Evolutionary conservation across 1,140 invertebrate species (phyloP).

Genomic region (Hypothenemus hampei): DNA sequence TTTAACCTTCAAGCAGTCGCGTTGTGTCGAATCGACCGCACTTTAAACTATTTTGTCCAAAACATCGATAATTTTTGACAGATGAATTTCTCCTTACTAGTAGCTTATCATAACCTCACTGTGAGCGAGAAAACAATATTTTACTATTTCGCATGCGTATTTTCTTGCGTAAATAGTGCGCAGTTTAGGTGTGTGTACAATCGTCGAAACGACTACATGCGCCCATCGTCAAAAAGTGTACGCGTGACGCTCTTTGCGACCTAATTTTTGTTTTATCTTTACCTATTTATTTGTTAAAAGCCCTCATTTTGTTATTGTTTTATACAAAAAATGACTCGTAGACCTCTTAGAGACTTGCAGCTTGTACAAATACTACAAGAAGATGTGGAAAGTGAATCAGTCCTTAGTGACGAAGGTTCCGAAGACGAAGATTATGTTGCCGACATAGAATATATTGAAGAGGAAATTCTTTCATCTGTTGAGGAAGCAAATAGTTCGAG

Average conservation of each 20-base stretch:
- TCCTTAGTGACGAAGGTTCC: background rate
- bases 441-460: background rate
- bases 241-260: background rate
- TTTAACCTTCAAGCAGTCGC: no score
- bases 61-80: background rate
- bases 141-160: background rate
- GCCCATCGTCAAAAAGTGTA: background rate
- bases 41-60: no score
- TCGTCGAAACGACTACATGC: no score
- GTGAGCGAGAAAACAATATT: background rate
- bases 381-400: conserved; percentile 7
- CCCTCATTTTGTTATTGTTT: no score
- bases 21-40: no score
- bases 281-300: background rate
- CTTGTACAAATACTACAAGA: background rate
- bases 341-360: background rate
- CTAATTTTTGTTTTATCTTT: background rate
- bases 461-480: background rate
- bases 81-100: background rate
- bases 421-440: background rate
- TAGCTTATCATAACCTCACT: background rate
- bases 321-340: conserved; percentile 1
- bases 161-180: background rate
- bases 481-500: background rate
- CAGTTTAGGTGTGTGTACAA: background rate